Evolutionary conservation across 2,113 vertebrate genomes (phyloP).

Genomic region (Butorides virescens): DNA sequence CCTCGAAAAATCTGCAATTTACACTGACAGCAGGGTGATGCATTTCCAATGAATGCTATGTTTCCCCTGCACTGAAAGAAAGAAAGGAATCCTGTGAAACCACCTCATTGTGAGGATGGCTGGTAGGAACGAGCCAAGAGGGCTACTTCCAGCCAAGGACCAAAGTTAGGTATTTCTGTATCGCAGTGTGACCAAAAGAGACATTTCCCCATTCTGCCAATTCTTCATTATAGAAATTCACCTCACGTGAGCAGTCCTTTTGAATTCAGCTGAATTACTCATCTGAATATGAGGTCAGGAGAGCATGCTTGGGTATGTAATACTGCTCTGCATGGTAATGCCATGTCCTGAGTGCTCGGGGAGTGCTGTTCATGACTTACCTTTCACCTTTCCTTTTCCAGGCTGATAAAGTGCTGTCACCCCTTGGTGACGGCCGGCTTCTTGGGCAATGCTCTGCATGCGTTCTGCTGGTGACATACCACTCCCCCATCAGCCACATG

Average conservation of each 20-base stretch:
- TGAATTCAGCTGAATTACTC: not conserved
- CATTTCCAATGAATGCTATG: not conserved
- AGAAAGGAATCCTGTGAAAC: not conserved
- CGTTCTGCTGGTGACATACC: not conserved
- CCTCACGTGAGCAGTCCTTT: not conserved
- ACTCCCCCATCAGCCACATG: rapidly evolving
- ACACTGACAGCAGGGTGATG: not conserved
- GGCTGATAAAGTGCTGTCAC: not conserved
- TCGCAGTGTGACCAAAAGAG: rapidly evolving
- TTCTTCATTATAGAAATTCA: not conserved
- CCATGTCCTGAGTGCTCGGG: not conserved
- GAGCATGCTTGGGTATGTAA: not conserved
- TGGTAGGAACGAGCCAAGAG: not conserved
- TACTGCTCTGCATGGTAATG: not conserved
- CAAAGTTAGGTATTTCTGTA: not conserved
- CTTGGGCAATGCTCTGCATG: not conserved
- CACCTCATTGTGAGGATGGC: not conserved
- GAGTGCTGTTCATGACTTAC: not conserved
- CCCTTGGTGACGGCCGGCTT: not conserved
- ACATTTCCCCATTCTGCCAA: not conserved
- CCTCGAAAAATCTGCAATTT: not conserved
- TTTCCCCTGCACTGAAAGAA: not conserved
- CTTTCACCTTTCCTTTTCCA: not conserved
- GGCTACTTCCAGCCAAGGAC: not conserved
- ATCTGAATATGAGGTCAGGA: not conserved